Base-by-base conservation (phyloP, 2,113 vertebrate genomes). In the Syngnathus scovelli region DNA sequence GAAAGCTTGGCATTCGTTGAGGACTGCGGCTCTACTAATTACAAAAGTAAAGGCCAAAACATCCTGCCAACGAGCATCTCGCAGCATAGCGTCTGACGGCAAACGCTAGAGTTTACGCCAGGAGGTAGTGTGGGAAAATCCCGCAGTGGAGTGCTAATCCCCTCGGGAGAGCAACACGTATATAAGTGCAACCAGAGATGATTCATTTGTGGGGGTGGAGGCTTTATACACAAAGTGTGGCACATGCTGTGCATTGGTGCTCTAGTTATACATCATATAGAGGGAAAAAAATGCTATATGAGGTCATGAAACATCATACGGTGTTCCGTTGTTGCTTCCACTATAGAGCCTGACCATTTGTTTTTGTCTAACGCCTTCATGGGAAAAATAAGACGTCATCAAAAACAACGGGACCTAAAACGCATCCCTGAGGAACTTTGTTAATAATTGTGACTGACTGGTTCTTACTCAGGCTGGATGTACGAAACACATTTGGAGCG, bases 121-220 rank as follows among this genome's bases (percentile, higher is more conserved):
- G 77, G 54, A 80, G 78, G 54, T 39, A 68, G 37, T 68, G 80
- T 81, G 79, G 80, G 82, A 85, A 83, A 84, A 78, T 84, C 78
- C 80, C 77, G 75, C 38, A 51, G 70, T 58, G 43, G 48, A 68
- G 70, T 77, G 86, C 79, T 83, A 83, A 84, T 81, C 83, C 83
- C 23, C 75, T 48, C 0, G 61, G 73, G 80, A 69, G 72, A 71
- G 56, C 69, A 27, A 71, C 71, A 64, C 62, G 62, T 77, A 58
- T 36, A 65, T 38, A 4, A 13, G 13, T 69, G 72, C 49, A 71
- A 59, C 23, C 16, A 52, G 27, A 71, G 70, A 78, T 74, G 71
- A 82, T 78, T 77, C 44, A 77, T 77, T 76, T 65, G 52, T 61
- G 73, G 66, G 65, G 21, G 39, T 1, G 55, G 41, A 36, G 55